Percentiles rank a stretch among this genome's conserved stretches.
Evolutionary conservation across 1,140 invertebrate genomes (phyloP).

Genomic region (Solenopsis fugax): DNA sequence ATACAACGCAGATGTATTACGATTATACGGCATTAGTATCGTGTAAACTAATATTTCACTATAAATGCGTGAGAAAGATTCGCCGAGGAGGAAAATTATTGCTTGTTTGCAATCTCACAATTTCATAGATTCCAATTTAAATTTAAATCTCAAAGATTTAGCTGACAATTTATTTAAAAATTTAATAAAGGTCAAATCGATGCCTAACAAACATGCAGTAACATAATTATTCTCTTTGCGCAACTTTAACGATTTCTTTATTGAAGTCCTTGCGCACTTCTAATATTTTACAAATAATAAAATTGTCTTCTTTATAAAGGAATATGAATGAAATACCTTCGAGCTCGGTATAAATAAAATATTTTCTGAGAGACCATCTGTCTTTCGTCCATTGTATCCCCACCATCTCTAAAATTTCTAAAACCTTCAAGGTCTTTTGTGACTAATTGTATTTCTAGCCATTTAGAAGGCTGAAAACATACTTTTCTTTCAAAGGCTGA

Average conservation of each 20-base stretch:
- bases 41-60: slow-evolving; percentile 23
- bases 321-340: too few species aligned
- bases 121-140: neutral
- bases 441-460: neutral
- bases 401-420: neutral
- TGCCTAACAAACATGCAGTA: neutral
- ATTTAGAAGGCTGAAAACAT: neutral
- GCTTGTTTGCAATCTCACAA: too few species aligned
- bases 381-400: neutral
- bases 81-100: neutral
- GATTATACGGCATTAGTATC: neutral
- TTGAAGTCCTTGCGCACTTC: neutral
- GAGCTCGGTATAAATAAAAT: too few species aligned
- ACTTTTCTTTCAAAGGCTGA: neutral
- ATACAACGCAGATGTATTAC: neutral
- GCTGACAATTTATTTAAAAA: neutral
- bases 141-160: neutral
- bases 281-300: neutral
- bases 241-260: neutral
- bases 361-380: too few species aligned
- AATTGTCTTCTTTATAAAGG: neutral
- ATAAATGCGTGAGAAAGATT: neutral
- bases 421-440: neutral
- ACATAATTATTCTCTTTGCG: neutral
- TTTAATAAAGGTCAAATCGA: neutral